A percentile compares a stretch with the other conserved stretches of the same genome.
phyloP scores from a whole-genome alignment of 2,888 invertebrate genomes.

The Oxytorus armatus region DNA sequence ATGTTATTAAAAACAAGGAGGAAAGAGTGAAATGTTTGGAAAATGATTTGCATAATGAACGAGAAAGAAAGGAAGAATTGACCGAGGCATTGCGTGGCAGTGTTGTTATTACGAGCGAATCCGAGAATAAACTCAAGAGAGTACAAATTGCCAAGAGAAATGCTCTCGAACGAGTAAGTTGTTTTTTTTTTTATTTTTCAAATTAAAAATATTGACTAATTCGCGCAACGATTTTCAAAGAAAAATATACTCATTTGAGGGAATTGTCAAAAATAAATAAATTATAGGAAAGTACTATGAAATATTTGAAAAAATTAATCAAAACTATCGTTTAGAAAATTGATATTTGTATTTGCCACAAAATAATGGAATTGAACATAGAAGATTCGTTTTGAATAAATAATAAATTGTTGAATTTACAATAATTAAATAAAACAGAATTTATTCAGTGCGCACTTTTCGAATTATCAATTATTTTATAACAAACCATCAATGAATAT shows the following conservation, averaged over 20 bases:
- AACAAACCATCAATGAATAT: neutral
- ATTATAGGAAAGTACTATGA: too few relatives aligned
- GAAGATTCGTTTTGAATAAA: too few relatives aligned
- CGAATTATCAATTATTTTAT: too few relatives aligned
- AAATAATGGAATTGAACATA: too few relatives aligned
- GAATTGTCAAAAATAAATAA: too few relatives aligned
- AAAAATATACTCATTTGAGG: too few relatives aligned
- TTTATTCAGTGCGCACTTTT: too few relatives aligned
- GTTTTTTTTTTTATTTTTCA: slow-evolving; percentile 13
- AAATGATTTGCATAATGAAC: slow-evolving; percentile 79
- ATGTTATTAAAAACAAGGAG: slow-evolving; percentile 78
- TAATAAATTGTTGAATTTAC: too few relatives aligned
- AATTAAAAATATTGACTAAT: neutral
- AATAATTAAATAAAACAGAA: too few relatives aligned
- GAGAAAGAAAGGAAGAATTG: slow-evolving; percentile 89
- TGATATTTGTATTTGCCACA: too few relatives aligned
- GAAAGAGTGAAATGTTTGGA: slow-evolving; percentile 87
- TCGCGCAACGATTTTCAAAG: neutral
- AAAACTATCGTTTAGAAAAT: too few relatives aligned
- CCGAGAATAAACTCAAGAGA: slow-evolving; percentile 84
- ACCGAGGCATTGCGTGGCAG: slow-evolving; percentile 94
- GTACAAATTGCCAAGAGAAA: slow-evolving; percentile 88
- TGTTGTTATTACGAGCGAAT: slow-evolving; percentile 89
- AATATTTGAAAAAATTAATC: too few relatives aligned
- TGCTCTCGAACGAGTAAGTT: slow-evolving; percentile 88